Conservation (phyloP, 2,888 invertebrate species). For the Matsumyia berberina region DNA sequence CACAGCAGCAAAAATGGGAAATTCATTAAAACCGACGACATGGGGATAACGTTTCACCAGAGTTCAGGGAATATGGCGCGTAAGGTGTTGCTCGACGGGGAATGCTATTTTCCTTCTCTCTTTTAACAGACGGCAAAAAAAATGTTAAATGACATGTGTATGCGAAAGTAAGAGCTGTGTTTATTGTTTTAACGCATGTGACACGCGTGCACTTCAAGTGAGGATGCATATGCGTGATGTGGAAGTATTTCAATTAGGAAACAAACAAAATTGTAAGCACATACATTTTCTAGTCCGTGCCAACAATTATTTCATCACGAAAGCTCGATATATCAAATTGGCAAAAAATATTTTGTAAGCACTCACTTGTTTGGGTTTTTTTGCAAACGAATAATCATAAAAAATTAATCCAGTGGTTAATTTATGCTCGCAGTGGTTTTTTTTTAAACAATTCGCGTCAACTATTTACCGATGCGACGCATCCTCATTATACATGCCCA, state of each 20-base stretch:
- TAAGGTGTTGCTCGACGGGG: constrained; percentile 63
- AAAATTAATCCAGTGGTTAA: neutral
- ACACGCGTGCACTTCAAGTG: constrained; percentile 31
- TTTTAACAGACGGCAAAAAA: constrained; percentile 30
- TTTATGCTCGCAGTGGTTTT: constrained; percentile 21
- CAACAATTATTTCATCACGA: neutral
- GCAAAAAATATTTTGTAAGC: constrained; percentile 7
- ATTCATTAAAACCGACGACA: constrained; percentile 50
- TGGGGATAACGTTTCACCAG: constrained; percentile 45
- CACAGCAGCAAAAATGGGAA: constrained; percentile 40
- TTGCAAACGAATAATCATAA: neutral
- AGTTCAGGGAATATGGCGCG: constrained; percentile 39
- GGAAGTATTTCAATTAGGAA: neutral
- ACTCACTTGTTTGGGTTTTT: neutral
- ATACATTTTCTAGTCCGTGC: neutral
- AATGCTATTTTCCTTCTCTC: constrained; percentile 9
- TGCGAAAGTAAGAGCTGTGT: constrained; percentile 12
- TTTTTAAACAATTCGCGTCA: constrained; percentile 18
- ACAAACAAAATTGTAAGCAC: constrained; percentile 27
- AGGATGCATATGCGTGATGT: neutral
- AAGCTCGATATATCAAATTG: neutral
- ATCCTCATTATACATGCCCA: constrained; percentile 53
- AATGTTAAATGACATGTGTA: constrained; percentile 31
- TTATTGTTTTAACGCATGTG: constrained; percentile 41
- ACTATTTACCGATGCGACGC: constrained; percentile 36